Evolutionary conservation across 2,113 vertebrate genomes (phyloP).

Genomic region (Daboia siamensis): DNA sequence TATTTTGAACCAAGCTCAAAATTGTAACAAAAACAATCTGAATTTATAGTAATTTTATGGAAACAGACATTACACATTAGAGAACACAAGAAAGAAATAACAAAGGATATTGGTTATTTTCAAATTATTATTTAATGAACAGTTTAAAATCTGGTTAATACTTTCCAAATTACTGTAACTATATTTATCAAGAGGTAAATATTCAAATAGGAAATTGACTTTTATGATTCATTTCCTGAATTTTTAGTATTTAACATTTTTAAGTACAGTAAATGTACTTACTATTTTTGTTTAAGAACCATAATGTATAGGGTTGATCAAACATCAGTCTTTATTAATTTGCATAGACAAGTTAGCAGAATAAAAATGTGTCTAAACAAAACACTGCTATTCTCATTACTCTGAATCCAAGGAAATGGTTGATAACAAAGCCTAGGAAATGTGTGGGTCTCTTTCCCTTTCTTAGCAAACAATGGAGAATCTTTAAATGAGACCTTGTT

Average conservation of each 20-base stretch:
- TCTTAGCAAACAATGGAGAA: not conserved
- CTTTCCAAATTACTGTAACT: constrained; percentile 58
- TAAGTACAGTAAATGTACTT: constrained; percentile 62
- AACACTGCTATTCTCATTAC: not conserved
- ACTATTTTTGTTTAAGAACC: constrained; percentile 45
- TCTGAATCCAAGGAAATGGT: not conserved
- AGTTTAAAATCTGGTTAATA: constrained; percentile 53
- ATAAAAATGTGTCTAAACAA: not conserved
- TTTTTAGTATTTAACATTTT: constrained; percentile 70
- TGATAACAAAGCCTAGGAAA: not conserved
- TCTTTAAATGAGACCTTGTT: not conserved
- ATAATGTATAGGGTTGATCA: constrained; percentile 1
- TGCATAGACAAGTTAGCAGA: not conserved
- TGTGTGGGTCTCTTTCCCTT: not conserved
- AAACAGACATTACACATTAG: constrained; percentile 21
- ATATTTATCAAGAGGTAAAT: constrained; percentile 73
- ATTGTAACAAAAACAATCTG: constrained; percentile 29
- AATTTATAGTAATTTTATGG: not conserved
- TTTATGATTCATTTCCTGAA: constrained; percentile 76
- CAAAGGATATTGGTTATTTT: constrained; percentile 37
- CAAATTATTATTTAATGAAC: constrained; percentile 49
- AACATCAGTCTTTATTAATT: not conserved
- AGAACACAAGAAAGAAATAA: constrained; percentile 24
- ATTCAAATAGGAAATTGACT: constrained; percentile 74
- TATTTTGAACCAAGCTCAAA: constrained; percentile 39